Conservation (phyloP, 2,113 vertebrate genomes). For the Thinocorus orbignyianus region DNA sequence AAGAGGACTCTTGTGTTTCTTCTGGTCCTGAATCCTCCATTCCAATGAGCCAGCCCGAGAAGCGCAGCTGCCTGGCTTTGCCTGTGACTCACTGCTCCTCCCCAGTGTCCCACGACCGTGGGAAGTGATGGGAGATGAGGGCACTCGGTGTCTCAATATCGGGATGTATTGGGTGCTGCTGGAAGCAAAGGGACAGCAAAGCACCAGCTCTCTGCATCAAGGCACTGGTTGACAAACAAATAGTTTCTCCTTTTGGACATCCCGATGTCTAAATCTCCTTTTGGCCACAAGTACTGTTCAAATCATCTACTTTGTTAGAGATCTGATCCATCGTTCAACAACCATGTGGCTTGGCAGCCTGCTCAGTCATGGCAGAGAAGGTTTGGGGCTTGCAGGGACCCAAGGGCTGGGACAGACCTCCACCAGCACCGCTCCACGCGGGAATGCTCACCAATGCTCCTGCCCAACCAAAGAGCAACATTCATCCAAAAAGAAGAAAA, state of each 20-base stretch:
- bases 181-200: neutral
- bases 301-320: neutral
- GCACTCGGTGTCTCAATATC: neutral
- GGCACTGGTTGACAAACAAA: neutral
- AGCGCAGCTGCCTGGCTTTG: neutral
- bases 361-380: neutral
- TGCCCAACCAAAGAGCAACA: neutral
- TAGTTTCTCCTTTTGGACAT: neutral
- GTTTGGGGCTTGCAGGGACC: neutral
- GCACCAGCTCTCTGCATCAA: neutral
- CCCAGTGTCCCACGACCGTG: neutral
- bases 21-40: neutral
- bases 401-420: neutral
- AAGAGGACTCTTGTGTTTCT: neutral
- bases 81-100: neutral
- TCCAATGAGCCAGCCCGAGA: neutral
- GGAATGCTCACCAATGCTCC: neutral
- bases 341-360: accelerated
- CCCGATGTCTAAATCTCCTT: neutral
- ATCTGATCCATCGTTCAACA: accelerated
- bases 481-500: neutral
- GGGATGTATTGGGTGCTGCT: neutral
- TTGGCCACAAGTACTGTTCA: neutral
- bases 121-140: neutral
- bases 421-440: neutral